Evolutionary conservation across 1,140 invertebrate genomes (phyloP).

Genomic region (Apis laboriosa): DNA sequence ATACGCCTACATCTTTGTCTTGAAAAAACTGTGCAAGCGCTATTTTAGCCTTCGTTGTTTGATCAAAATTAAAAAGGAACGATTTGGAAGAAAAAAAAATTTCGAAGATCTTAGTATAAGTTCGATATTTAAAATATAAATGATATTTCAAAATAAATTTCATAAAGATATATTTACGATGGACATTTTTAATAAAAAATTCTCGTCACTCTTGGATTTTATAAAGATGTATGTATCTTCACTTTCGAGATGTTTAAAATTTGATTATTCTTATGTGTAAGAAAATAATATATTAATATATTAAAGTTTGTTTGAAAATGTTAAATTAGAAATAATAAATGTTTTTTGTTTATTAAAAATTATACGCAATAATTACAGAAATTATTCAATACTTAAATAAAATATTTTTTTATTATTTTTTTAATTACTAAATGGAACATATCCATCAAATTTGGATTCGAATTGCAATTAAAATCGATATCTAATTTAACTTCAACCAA

Average conservation of each 20-base stretch:
- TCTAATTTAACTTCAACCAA: no score
- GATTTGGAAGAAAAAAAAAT: background rate
- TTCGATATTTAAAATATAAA: background rate
- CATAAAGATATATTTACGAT: background rate
- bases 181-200: background rate
- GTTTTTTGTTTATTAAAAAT: no score
- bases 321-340: no score
- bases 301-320: no score
- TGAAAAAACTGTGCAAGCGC: constrained; percentile 29
- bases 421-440: no score
- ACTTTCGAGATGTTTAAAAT: background rate
- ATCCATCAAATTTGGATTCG: no score
- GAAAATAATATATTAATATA: no score
- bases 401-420: no score
- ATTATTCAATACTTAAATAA: no score
- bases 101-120: background rate
- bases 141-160: background rate
- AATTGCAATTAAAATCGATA: no score
- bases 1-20: constrained; percentile 69
- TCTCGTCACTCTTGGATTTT: constrained; percentile 12
- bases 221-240: background rate
- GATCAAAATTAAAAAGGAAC: constrained; percentile 18
- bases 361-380: no score
- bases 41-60: constrained; percentile 21
- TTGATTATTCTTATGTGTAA: background rate